Conservation (phyloP, 2,797 vertebrate genomes). For the Eleutherodactylus coqui region DNA sequence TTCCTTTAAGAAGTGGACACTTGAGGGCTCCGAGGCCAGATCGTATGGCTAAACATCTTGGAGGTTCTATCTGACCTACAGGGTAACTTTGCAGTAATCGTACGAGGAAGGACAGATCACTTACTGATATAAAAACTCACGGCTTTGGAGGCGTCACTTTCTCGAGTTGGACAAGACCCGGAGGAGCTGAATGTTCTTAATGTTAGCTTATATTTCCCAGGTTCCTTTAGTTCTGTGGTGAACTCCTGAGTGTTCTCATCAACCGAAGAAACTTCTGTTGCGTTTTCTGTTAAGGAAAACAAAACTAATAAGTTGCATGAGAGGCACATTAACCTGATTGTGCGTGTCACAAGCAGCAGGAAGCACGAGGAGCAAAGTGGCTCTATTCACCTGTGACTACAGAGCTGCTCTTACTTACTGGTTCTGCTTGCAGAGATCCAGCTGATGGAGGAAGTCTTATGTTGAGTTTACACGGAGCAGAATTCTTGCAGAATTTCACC, state of each 20-base stretch:
- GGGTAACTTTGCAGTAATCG: neutral
- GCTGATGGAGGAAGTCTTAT: no score
- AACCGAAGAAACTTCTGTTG: conserved; percentile 82
- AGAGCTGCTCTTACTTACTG: no score
- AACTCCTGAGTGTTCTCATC: conserved; percentile 91
- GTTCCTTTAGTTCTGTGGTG: conserved; percentile 83
- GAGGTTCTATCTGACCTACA: neutral
- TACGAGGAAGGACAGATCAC: conserved; percentile 63
- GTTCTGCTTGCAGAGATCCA: no score
- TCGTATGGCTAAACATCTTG: no score
- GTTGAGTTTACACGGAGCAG: no score
- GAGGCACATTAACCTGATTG: neutral
- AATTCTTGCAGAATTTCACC: no score
- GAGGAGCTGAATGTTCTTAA: conserved; percentile 87
- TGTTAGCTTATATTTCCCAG: conserved; percentile 85
- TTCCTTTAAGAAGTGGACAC: no score
- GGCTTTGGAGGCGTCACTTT: conserved; percentile 80
- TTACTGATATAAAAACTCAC: conserved; percentile 93
- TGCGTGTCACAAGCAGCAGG: no score
- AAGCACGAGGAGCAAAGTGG: no score
- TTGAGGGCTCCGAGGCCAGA: no score
- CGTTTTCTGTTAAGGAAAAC: conserved; percentile 77
- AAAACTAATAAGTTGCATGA: neutral
- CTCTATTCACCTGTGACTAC: no score
- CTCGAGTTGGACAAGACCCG: conserved; percentile 86